Conservation (phyloP, 2,888 invertebrate species). For the Pasiphila rectangulata region DNA sequence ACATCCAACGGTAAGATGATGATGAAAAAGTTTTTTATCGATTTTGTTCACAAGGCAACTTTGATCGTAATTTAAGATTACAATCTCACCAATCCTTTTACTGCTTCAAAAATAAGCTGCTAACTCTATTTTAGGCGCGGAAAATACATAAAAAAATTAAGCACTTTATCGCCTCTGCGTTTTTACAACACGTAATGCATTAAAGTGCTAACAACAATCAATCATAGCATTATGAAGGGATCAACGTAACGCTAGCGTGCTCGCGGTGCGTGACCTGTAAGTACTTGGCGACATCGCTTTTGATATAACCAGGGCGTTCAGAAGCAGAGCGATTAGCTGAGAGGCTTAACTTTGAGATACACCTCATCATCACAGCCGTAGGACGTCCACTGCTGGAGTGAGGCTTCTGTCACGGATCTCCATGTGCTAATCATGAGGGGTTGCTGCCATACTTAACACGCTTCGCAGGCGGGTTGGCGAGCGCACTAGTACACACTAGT, state of each 20-base stretch:
- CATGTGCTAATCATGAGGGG: too few species aligned
- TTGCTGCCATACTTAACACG: too few species aligned
- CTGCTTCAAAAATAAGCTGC: constrained; percentile 10
- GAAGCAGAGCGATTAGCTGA: constrained; percentile 11
- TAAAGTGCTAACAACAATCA: constrained; percentile 66
- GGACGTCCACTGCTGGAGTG: too few species aligned
- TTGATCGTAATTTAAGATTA: background rate
- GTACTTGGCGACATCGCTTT: constrained; percentile 48
- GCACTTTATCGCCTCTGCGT: constrained; percentile 41
- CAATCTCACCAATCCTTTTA: constrained; percentile 1
- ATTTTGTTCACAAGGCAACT: background rate
- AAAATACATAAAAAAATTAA: constrained; percentile 24
- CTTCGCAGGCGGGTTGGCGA: too few species aligned
- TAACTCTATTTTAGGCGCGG: constrained; percentile 10
- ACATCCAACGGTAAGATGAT: too few species aligned
- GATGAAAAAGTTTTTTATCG: background rate
- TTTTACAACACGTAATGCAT: constrained; percentile 51
- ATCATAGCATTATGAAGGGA: constrained; percentile 64
- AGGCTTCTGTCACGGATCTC: too few species aligned
- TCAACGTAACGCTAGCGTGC: constrained; percentile 62
- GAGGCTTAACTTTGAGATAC: background rate
- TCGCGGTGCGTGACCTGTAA: constrained; percentile 51
- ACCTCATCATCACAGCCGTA: too few species aligned
- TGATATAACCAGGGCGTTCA: background rate
- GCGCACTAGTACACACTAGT: too few species aligned